Percentiles rank a stretch among this genome's conserved stretches.
These are phyloP conservation scores for Cyrtonyx montezumae DNA, from an alignment of 2,113 vertebrate species.

Conservation along the genomic window DNA sequence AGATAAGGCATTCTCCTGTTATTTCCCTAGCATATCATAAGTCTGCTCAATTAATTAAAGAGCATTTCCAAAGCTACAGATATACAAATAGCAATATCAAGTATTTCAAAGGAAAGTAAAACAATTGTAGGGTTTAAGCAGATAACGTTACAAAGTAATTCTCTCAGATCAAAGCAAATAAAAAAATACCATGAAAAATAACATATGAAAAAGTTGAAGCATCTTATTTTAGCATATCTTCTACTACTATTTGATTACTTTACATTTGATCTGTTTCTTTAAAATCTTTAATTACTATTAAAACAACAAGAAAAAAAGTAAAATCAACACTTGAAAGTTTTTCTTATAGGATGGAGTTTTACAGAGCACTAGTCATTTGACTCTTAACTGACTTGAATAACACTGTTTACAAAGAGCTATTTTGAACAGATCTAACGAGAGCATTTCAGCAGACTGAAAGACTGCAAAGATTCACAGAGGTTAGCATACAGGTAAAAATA, in stretches of 20 bases:
- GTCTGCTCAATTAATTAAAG: not conserved
- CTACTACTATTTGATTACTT: not conserved
- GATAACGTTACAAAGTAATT: not conserved
- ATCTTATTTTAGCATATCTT: not conserved
- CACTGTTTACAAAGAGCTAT: not conserved
- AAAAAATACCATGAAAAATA: not conserved
- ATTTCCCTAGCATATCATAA: not conserved
- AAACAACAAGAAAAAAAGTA: not conserved
- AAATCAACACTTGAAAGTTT: not conserved
- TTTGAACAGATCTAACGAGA: not conserved
- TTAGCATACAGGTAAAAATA: not conserved
- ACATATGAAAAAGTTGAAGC: not conserved
- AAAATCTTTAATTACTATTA: not conserved
- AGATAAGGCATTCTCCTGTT: not conserved
- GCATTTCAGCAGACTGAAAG: not conserved
- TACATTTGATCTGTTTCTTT: not conserved
- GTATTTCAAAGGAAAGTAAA: not conserved
- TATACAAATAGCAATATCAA: not conserved
- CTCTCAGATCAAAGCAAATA: not conserved
- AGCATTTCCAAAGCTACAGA: not conserved
- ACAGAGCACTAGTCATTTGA: not conserved
- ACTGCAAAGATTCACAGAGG: not conserved
- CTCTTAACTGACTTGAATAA: not conserved
- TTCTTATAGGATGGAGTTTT: not conserved
- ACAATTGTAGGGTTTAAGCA: not conserved